Evolutionary conservation across 2,888 invertebrate species (phyloP).

Genomic region (Plagodis pulveraria): DNA sequence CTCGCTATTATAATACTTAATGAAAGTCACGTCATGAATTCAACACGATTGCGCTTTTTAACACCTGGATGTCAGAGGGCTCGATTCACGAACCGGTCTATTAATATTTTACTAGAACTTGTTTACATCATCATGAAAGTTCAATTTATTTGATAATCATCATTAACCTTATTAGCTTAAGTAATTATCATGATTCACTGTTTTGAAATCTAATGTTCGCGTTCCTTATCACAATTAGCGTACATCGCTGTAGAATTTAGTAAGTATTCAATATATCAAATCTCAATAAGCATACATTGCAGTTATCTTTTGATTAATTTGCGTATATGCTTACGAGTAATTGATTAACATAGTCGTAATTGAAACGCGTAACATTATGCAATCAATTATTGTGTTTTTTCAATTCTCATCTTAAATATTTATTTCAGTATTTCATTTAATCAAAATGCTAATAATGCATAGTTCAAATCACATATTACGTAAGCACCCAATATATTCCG

Average conservation of each 20-base stretch:
- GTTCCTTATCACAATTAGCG: too few relatives aligned
- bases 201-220: too few relatives aligned
- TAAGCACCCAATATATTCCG: conserved; percentile 23
- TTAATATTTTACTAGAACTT: conserved; percentile 14
- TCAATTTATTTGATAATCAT: background rate
- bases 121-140: conserved; percentile 2
- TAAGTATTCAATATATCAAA: too few relatives aligned
- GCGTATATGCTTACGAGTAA: background rate
- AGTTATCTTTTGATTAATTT: background rate
- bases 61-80: conserved; percentile 41
- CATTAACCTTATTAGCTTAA: too few relatives aligned
- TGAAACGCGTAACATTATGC: background rate
- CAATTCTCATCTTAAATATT: conserved; percentile 46
- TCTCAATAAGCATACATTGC: background rate
- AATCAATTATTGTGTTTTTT: conserved; percentile 52
- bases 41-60: conserved; percentile 27
- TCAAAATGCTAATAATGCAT: conserved; percentile 26
- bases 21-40: conserved; percentile 62
- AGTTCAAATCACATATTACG: conserved; percentile 26
- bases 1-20: conserved; percentile 65
- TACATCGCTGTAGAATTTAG: too few relatives aligned
- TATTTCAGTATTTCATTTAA: conserved; percentile 29
- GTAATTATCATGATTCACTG: too few relatives aligned
- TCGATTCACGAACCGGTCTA: conserved; percentile 16
- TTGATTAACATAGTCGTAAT: background rate